Evolutionary conservation across 1,140 invertebrate species (phyloP).

Genomic region (Drosophila equinoxialis): DNA sequence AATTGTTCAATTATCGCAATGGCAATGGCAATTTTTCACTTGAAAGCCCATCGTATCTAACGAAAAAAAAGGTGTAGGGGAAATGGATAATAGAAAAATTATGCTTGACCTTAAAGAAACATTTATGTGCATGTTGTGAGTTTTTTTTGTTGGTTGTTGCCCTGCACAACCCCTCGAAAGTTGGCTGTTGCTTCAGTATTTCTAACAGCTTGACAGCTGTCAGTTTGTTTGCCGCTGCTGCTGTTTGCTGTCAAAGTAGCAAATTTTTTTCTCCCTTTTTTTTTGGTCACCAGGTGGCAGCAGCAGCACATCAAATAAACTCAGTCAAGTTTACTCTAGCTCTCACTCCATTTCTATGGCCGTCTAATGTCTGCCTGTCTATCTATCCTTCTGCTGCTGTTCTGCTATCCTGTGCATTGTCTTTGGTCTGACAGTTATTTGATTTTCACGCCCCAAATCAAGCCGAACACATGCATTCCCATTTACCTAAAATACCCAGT

Average conservation of each 20-base stretch:
- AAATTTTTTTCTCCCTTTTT: slow-evolving; percentile 27
- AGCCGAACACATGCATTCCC: too few relatives aligned
- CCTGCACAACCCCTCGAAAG: slow-evolving; percentile 10
- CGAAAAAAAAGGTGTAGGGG: background rate
- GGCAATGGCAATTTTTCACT: slow-evolving; percentile 65
- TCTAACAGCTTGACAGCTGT: slow-evolving; percentile 59
- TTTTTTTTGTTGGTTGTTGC: slow-evolving; percentile 9
- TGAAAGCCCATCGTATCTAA: slow-evolving; percentile 19
- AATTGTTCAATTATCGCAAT: slow-evolving; percentile 13
- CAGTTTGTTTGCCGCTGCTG: slow-evolving; percentile 38
- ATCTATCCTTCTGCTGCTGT: slow-evolving; percentile 1
- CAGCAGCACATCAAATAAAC: slow-evolving; percentile 31
- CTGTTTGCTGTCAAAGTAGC: slow-evolving; percentile 53
- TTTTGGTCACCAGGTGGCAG: slow-evolving; percentile 28
- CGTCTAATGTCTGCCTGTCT: slow-evolving; percentile 38
- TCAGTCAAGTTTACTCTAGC: slow-evolving; percentile 26
- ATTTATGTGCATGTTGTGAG: slow-evolving; percentile 38
- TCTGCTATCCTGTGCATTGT: slow-evolving; percentile 28
- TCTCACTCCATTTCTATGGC: slow-evolving; percentile 18
- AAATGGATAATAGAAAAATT: slow-evolving; percentile 67
- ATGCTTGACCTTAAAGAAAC: slow-evolving; percentile 52
- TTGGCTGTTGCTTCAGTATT: slow-evolving; percentile 9
- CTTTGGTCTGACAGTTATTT: slow-evolving; percentile 59
- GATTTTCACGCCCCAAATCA: slow-evolving; percentile 16
- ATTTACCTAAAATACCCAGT: too few relatives aligned